These are phyloP conservation scores for Scomber colias DNA, from an alignment of 2,113 vertebrate genomes.

Conservation along the genomic window DNA sequence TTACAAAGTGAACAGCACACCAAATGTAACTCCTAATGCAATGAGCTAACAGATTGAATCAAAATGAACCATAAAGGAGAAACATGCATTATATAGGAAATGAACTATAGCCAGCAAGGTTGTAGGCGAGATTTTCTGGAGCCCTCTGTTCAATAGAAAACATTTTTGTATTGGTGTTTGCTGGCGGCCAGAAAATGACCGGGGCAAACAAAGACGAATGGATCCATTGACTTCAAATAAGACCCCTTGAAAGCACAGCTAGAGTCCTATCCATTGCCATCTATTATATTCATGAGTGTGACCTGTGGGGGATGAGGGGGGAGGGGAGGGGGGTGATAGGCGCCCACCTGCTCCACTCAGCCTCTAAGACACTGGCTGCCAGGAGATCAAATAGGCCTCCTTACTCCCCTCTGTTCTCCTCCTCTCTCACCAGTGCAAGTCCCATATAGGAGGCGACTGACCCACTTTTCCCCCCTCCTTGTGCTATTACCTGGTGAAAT, in stretches of 20 bases:
- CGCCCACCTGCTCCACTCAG: constrained; percentile 76
- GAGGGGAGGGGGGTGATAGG: constrained; percentile 39
- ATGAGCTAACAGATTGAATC: constrained; percentile 12
- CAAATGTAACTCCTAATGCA: constrained; percentile 23
- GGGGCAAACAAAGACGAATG: constrained; percentile 71
- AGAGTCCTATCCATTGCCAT: constrained; percentile 61
- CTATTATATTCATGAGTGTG: constrained; percentile 76
- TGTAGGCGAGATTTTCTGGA: constrained; percentile 9
- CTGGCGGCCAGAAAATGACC: constrained; percentile 60
- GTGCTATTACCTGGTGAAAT: constrained; percentile 77
- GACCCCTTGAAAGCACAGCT: constrained; percentile 68
- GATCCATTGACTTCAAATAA: constrained; percentile 75
- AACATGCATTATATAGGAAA: constrained; percentile 10
- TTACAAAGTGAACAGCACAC: constrained; percentile 20
- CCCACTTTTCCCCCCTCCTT: constrained; percentile 73
- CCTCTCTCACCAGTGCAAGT: constrained; percentile 47
- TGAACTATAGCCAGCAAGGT: neutral
- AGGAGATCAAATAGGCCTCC: constrained; percentile 75
- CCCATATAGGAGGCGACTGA: constrained; percentile 72
- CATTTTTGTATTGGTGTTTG: constrained; percentile 58
- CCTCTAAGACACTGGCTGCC: constrained; percentile 67
- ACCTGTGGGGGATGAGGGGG: constrained; percentile 56
- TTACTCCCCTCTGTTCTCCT: constrained; percentile 59
- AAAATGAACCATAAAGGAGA: constrained; percentile 1
- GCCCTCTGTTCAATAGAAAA: constrained; percentile 39